A percentile compares a stretch with the other conserved stretches of the same genome.
Conservation (phyloP, 2,113 vertebrate genomes). For the Propithecus coquereli region DNA sequence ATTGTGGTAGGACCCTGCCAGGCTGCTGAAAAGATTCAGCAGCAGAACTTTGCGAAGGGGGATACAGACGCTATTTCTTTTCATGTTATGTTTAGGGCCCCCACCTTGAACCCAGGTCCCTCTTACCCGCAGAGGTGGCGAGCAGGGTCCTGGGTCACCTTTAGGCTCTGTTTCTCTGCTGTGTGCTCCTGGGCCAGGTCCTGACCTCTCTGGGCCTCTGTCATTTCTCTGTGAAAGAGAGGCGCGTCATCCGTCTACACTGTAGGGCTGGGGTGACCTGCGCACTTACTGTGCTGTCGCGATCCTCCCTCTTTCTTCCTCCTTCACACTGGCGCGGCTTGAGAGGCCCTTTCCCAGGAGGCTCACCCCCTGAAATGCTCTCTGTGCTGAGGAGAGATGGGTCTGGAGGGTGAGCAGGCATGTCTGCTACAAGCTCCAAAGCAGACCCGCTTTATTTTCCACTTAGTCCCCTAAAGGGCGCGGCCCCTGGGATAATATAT, state of each 20-base stretch:
- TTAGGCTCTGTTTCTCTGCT: neutral
- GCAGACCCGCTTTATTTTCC: neutral
- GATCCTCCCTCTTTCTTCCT: neutral
- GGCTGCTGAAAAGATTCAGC: neutral
- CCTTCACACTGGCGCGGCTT: neutral
- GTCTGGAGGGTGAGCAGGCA: neutral
- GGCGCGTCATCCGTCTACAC: neutral
- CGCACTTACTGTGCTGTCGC: too few relatives aligned
- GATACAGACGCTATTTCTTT: neutral
- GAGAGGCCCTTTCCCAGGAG: neutral
- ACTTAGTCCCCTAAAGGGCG: neutral
- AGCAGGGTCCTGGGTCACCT: too few relatives aligned
- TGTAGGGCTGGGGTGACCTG: neutral
- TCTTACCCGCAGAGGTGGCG: neutral
- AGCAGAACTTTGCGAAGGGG: neutral
- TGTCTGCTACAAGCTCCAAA: too few relatives aligned
- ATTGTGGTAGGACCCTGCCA: neutral
- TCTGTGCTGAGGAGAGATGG: neutral
- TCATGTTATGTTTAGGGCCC: fast-evolving
- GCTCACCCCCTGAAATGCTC: fast-evolving
- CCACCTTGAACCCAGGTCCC: neutral
- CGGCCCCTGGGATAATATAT: fast-evolving
- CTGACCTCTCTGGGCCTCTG: neutral
- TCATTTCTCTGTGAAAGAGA: neutral
- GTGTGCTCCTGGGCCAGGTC: neutral